A percentile compares a stretch with the other conserved stretches of the same genome.
phyloP scores from a whole-genome alignment of 2,113 vertebrate species.

The Pelodiscus sinensis region DNA sequence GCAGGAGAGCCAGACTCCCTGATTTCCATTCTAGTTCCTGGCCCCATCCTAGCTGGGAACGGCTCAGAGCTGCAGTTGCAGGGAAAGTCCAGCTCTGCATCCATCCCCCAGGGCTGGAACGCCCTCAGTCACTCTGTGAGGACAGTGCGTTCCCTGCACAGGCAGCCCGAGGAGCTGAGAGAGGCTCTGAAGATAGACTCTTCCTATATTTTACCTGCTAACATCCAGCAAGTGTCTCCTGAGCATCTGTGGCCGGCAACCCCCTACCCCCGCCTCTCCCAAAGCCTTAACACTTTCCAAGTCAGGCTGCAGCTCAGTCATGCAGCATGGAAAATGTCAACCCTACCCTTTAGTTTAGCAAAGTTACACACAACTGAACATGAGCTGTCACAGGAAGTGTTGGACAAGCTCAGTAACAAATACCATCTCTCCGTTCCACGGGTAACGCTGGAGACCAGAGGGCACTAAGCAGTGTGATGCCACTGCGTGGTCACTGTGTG shows the following conservation, averaged over 20 bases:
- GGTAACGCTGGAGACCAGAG: no score
- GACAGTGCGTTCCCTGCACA: neutral
- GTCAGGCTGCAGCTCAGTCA: neutral
- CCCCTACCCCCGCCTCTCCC: neutral
- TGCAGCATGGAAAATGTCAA: neutral
- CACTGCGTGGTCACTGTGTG: neutral
- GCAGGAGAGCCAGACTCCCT: neutral
- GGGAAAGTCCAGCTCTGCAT: neutral
- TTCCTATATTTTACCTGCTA: neutral
- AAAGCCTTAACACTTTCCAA: neutral
- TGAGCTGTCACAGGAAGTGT: no score
- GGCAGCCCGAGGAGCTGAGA: neutral
- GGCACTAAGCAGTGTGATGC: no score
- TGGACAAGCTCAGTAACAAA: no score
- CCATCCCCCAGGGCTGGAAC: neutral
- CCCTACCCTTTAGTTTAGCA: neutral
- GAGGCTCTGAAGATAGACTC: neutral
- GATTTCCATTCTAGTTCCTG: neutral
- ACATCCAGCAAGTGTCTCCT: neutral
- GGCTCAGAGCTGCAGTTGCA: neutral
- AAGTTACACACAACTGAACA: neutral
- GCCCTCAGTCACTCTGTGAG: neutral
- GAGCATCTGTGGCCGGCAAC: neutral
- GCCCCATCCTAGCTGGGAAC: neutral
- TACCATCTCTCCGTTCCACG: no score